Evolutionary conservation across 2,113 vertebrate species (phyloP), one percentile per base, ranked within the genome.

Genomic region (Odobenus rosmarus): DNA sequence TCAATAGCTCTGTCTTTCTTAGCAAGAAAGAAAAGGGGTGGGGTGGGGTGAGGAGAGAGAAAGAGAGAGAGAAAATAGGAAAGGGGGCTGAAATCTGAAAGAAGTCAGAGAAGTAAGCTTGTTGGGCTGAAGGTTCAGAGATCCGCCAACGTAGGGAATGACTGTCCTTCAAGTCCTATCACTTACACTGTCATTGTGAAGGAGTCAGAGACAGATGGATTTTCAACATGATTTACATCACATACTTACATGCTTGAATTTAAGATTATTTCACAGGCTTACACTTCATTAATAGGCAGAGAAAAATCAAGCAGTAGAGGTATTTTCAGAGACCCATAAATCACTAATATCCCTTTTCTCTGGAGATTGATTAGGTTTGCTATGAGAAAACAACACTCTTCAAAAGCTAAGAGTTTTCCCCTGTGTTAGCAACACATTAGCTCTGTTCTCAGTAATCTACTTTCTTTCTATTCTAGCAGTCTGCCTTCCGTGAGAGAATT

Each of bases 251-350:
- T 93, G 2, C 1, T 24, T 57, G 61, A 96, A 82, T 98, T 98
- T 98, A 97, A 98, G 97, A 97, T 97, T 62, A 42, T 96, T 97
- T 95, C 84, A 79, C 79, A 96, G 88, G 83, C 95, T 97, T 88
- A 93, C 4, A 88, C 33, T 49, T 96, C 69, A 87, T 90, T 94
- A 93, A 90, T 19, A 97, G 89, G 62, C 72, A 96, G 89, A 46
- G 93, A 87, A 85, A 94, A 97, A 86, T 49, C 79, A 96, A 83
- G 51, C 62, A 90, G 92, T 84, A 94, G 98, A 98, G 94, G 84
- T 95, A 96, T 98, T 90, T 98, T 97, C 94, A 95, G 96, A 98
- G 98, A 98, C 96, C 96, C 96, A 96, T 96, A 98, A 98, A 98
- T 98, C 95, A 97, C 97, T 98, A 97, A 90, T 95, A 97, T 95